A percentile compares a stretch with the other conserved stretches of the same genome.
Evolutionary conservation across 2,888 invertebrate genomes (phyloP).

Genomic region (Catocala fraxini): DNA sequence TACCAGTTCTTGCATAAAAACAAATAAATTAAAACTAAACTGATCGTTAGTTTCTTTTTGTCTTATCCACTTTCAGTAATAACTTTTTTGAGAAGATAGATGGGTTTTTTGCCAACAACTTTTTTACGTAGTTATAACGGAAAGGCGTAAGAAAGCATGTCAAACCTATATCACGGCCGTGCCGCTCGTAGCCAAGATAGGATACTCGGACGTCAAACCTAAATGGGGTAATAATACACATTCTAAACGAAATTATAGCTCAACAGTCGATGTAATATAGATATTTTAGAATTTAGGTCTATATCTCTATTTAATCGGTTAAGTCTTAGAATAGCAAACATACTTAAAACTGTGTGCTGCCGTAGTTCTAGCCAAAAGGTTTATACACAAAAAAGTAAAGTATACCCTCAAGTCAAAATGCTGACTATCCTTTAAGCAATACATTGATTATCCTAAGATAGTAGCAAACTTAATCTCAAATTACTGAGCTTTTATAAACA

Average conservation of each 20-base stretch:
- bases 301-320: too few species aligned
- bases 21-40: neutral
- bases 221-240: conserved; percentile 22
- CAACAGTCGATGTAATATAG: neutral
- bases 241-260: neutral
- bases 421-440: too few species aligned
- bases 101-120: conserved; percentile 4
- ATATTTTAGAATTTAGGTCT: too few species aligned
- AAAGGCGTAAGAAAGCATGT: conserved; percentile 25
- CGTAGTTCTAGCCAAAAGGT: too few species aligned
- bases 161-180: conserved; percentile 42
- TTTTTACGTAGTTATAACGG: conserved; percentile 16
- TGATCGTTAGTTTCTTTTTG: neutral
- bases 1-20: neutral
- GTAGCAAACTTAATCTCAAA: too few species aligned
- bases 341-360: too few species aligned
- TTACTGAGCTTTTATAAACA: too few species aligned
- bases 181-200: conserved; percentile 14
- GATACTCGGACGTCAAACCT: conserved; percentile 21
- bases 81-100: conserved; percentile 13
- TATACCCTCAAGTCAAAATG: too few species aligned
- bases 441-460: too few species aligned
- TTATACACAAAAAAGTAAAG: too few species aligned
- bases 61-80: conserved; percentile 7
- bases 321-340: too few species aligned